A percentile compares a stretch with the other conserved stretches of the same genome.
These are phyloP conservation scores for Alviniconcha marisindica DNA, from an alignment of 1,140 invertebrate species.

Conservation along the genomic window DNA sequence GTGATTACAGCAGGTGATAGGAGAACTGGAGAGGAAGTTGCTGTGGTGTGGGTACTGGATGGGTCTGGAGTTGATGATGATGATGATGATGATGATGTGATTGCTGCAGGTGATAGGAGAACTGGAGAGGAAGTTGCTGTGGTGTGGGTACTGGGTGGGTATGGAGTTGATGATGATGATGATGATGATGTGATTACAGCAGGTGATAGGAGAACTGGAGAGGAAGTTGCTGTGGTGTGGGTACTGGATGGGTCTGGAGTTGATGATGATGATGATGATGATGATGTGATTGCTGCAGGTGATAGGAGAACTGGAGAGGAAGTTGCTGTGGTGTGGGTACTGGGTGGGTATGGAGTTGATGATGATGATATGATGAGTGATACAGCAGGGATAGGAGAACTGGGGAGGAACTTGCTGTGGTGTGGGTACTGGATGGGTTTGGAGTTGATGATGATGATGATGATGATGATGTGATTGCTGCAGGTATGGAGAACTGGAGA, in stretches of 20 bases:
- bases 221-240: constrained; percentile 83
- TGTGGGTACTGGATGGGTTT: constrained; percentile 96
- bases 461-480: constrained; percentile 70
- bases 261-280: constrained; percentile 11
- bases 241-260: constrained; percentile 93
- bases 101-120: constrained; percentile 72
- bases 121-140: constrained; percentile 79
- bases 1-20: too few species aligned
- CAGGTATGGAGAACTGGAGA: constrained; percentile 75
- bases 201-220: not conserved
- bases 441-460: constrained; percentile 71
- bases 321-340: constrained; percentile 87
- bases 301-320: constrained; percentile 75
- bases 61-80: not conserved
- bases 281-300: constrained; percentile 75
- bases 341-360: constrained; percentile 90
- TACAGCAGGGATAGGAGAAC: constrained; percentile 74
- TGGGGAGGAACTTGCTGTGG: constrained; percentile 81
- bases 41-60: too few species aligned
- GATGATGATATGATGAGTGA: constrained; percentile 63
- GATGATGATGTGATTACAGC: not conserved
- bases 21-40: too few species aligned
- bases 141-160: constrained; percentile 96
- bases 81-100: constrained; percentile 26
- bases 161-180: constrained; percentile 79